Base-by-base conservation (phyloP, 2,888 invertebrate genomes). In the Empis livida region DNA sequence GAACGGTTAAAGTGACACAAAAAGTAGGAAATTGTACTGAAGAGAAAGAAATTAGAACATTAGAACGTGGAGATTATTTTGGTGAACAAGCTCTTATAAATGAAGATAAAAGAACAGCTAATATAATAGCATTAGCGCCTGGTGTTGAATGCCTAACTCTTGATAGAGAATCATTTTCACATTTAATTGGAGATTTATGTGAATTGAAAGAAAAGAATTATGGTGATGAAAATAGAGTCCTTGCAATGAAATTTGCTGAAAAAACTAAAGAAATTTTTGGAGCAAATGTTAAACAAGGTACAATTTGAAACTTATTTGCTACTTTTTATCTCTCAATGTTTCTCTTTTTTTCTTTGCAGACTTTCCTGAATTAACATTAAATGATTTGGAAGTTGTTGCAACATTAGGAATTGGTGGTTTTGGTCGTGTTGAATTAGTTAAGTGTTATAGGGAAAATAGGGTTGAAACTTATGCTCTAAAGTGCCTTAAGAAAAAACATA, bases 361-460 rank as follows among this genome's bases (percentile, higher is more conserved):
- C 64, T 81, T 79, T 61, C 76, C 77, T 32, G 76, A 79, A 48
- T 71, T 95, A 35, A 74, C 80, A 48, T 70, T 95, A 16, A 77
- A 77, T 30, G 87, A 94, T 60, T 71, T 96, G 55, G 84, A 85
- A 59, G 79, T 84, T 42, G 73, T 89, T 5, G 84, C 85, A 40
- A 94, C 93, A 0, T 73, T 95, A 55, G 95, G 95, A 2, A 84
- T 93, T 14, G 95, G 95, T 9, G 95, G 93, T 3, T 93, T 93
- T 60, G 93, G 93, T 0, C 76, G 91, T 3, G 92, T 93, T 0
- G 90, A 89, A 60, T 72, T 90, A 49, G 84, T 84, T 39, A 77
- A 76, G 52, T 78, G 80, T 56, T 64, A 64, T 48, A 64, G 74
- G 13, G 68, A 77, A 37, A 68, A 75, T 61, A 52, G 57, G 1